Base-by-base conservation (phyloP, 2,888 invertebrate genomes). In the Balanococcus diminutus region DNA sequence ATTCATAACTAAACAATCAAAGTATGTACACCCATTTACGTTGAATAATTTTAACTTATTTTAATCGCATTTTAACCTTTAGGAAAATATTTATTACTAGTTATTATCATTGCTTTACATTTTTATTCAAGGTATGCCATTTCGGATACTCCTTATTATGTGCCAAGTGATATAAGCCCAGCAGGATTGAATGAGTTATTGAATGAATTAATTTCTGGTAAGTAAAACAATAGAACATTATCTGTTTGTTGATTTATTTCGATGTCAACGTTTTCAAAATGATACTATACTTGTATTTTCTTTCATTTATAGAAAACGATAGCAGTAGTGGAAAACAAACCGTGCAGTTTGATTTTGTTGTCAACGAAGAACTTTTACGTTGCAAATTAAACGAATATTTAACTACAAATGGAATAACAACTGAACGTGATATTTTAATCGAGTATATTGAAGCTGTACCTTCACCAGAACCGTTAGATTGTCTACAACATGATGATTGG, bases 401-500 rank as follows among this genome's bases (percentile, higher is more conserved):
- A 86, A 92, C 93, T 87, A 94, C 95, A 87, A 94, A 94, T 88
- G 92, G 92, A 56, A 91, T 95, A 11, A 95, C 96, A 0, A 94
- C 94, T 82, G 98, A 99, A 91, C 93, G 93, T 85, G 94, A 96
- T 11, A 91, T 98, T 88, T 95, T 96, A 88, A 92, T 99, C 83
- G 98, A 99, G 90, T 99, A 98, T 90, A 91, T 98, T 28, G 95
- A 96, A 89, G 93, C 95, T 88, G 94, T 95, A 88, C 96, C 98
- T 14, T 95, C 98, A 0, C 99, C 99, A 0, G 93, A 96, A 89
- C 98, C 98, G 0, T 94, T 96, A 89, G 96, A 98, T 90, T 96
- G 96, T 89, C 91, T 99, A 88, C 92, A 96, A 90, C 98, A 98
- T 89, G 97, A 98, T 90, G 99, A 99, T 90, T 99, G 99, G 99